These are phyloP conservation scores for Allophyes oxyacanthae DNA, from an alignment of 2,888 invertebrate species.

Conservation along the genomic window DNA sequence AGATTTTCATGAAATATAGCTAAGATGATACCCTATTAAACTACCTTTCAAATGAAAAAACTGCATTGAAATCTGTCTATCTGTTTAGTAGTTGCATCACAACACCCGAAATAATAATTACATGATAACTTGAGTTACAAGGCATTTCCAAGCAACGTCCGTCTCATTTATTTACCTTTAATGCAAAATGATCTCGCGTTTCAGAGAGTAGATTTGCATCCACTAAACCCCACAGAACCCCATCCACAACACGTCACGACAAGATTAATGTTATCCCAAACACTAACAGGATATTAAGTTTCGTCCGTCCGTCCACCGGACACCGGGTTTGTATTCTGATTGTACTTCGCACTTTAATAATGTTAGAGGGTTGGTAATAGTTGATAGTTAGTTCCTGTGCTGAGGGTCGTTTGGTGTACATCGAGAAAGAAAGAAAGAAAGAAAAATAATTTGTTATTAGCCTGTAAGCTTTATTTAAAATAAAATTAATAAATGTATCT, in stretches of 20 bases:
- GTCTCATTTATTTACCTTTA: slow-evolving; percentile 26
- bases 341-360: slow-evolving; percentile 54
- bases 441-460: too few species aligned
- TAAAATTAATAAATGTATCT: too few species aligned
- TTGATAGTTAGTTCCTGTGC: slow-evolving; percentile 35
- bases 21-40: too few species aligned
- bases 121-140: too few species aligned
- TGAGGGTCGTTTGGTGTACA: slow-evolving; percentile 23
- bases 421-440: slow-evolving; percentile 26
- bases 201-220: slow-evolving; percentile 45
- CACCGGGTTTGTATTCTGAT: slow-evolving; percentile 54
- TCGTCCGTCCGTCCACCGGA: slow-evolving; percentile 48
- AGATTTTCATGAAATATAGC: too few species aligned
- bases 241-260: slow-evolving; percentile 47
- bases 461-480: too few species aligned
- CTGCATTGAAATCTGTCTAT: too few species aligned
- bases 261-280: slow-evolving; percentile 65
- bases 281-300: slow-evolving; percentile 68
- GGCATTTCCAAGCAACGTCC: too few species aligned
- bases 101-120: too few species aligned
- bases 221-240: slow-evolving; percentile 16
- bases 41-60: too few species aligned
- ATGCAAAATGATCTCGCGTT: slow-evolving; percentile 23
- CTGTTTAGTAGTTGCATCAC: too few species aligned
- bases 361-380: slow-evolving; percentile 37